Base-by-base conservation (phyloP, 2,113 vertebrate genomes). In the Chaetodon trifascialis region DNA sequence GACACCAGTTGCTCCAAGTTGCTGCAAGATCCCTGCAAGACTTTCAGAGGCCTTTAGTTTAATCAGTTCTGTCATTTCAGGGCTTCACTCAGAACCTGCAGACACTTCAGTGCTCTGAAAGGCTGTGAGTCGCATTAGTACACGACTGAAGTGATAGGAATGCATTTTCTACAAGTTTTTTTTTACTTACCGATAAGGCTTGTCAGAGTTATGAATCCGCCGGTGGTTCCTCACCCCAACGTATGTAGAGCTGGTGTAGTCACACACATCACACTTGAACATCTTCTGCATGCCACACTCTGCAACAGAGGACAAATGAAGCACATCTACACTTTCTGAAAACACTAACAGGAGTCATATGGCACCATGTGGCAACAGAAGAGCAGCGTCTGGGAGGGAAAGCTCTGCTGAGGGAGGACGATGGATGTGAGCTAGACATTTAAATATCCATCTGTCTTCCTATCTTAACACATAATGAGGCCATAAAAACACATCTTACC, bases 221-320 rank as follows among this genome's bases (percentile, higher is more conserved):
- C 98, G 93, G 92, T 99, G 98, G 79, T 99, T 99, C 55, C 98
- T 94, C 63, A 99, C 98, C 0, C 98, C 98, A 0, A 99, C 97
- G 0, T 99, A 99, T 0, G 98, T 99, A 0, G 97, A 96, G 85
- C 98, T 99, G 36, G 97, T 97, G 87, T 99, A 99, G 78, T 97
- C 96, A 55, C 98, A 99, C 0, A 97, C 95, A 0, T 99, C 98
- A 21, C 98, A 99, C 88, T 96, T 96, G 55, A 96, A 97, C 89
- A 97, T 89, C 77, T 97, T 99, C 91, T 96, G 97, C 69, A 92
- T 19, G 0, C 74, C 69, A 15, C 67, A 55, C 25, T 94, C 95
- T 95, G 84, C 0, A 17, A 73, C 0, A n/a, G 7, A 55, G 40
- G 17, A 64, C n/a, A 52, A 30, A 62, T 0, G 0, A 73, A 81